A percentile compares a stretch with the other conserved stretches of the same genome.
phyloP scores from a whole-genome alignment of 2,797 vertebrate species.

The Ctenochaetus hawaiiensis region DNA sequence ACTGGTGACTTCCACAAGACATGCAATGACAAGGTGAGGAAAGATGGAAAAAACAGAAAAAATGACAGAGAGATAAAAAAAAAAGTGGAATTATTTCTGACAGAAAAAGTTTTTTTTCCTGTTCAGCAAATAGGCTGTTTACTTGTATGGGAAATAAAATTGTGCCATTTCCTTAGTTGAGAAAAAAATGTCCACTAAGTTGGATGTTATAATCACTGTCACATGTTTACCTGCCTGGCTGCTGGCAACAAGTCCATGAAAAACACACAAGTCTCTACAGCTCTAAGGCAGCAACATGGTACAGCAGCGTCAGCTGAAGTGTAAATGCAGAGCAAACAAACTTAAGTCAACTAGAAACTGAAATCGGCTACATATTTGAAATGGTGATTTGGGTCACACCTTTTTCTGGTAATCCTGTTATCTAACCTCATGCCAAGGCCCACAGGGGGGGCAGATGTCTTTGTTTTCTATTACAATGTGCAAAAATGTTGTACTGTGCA shows the following conservation, averaged over 20 bases:
- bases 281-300: conserved; percentile 27
- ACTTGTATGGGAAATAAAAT: conserved; percentile 7
- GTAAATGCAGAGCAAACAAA: conserved; percentile 21
- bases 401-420: conserved; percentile 3
- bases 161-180: conserved; percentile 43
- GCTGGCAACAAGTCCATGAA: conserved; percentile 31
- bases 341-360: neutral
- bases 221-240: conserved; percentile 68
- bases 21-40: conserved; percentile 12
- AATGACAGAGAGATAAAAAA: neutral
- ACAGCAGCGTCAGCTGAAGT: conserved; percentile 28
- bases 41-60: conserved; percentile 1
- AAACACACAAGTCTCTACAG: conserved; percentile 23
- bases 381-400: conserved; percentile 22
- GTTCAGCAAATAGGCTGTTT: neutral
- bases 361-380: conserved; percentile 10
- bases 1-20: conserved; percentile 17
- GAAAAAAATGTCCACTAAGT: conserved; percentile 52
- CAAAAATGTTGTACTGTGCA: conserved; percentile 52
- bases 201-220: conserved; percentile 66
- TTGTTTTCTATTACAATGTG: conserved; percentile 64
- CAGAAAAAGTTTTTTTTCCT: neutral
- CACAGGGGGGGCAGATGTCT: conserved; percentile 26
- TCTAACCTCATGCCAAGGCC: conserved; percentile 25
- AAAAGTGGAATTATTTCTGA: neutral